phyloP scores from a whole-genome alignment of 2,888 invertebrate species.

The Mythimna impura region DNA sequence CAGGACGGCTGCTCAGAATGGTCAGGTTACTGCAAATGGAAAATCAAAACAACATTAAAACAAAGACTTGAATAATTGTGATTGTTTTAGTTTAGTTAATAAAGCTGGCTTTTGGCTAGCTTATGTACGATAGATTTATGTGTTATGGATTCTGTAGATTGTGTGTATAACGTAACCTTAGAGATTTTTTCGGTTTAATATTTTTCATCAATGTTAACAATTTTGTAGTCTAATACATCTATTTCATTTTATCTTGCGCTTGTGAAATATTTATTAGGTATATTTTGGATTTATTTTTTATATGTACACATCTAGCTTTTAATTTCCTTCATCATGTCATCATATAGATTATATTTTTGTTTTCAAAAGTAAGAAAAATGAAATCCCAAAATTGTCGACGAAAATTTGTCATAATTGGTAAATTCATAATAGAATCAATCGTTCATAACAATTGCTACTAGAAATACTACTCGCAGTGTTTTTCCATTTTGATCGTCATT shows the following conservation, averaged over 20 bases:
- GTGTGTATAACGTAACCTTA: background rate
- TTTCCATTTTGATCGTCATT: too few species aligned
- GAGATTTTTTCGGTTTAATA: background rate
- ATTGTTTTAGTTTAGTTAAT: slow-evolving; percentile 29
- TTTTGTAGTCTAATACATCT: background rate
- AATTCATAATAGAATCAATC: too few species aligned
- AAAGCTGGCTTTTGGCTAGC: slow-evolving; percentile 9
- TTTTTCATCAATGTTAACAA: background rate
- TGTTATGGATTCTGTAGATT: slow-evolving; percentile 26
- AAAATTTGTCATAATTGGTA: too few species aligned
- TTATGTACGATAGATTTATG: slow-evolving; percentile 44
- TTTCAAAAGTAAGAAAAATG: too few species aligned
- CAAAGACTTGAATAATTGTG: slow-evolving; percentile 61
- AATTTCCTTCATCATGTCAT: too few species aligned
- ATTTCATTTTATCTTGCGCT: background rate
- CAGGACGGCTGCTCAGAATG: slow-evolving; percentile 46
- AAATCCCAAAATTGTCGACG: too few species aligned
- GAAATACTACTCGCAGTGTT: too few species aligned
- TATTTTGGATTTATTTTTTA: background rate
- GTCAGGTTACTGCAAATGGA: slow-evolving; percentile 64
- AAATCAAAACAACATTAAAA: slow-evolving; percentile 82
- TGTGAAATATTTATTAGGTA: background rate
- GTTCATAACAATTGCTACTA: too few species aligned
- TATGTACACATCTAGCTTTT: too few species aligned
- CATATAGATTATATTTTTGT: too few species aligned